phyloP scores from a whole-genome alignment of 2,113 vertebrate genomes.

The Psittacus erithacus region DNA sequence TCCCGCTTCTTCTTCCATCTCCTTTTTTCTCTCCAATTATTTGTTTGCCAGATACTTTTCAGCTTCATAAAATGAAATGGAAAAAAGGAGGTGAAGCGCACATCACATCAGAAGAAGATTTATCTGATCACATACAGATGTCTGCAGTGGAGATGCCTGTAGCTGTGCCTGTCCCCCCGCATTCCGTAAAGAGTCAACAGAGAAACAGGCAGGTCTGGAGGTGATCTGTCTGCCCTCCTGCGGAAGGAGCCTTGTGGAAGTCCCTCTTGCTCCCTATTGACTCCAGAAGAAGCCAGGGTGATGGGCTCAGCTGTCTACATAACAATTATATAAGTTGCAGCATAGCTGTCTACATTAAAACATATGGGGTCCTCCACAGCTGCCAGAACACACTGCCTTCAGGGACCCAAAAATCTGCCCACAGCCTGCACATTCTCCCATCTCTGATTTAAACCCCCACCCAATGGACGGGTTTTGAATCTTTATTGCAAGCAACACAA shows the following conservation, averaged over 20 bases:
- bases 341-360: background rate
- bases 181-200: background rate
- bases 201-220: background rate
- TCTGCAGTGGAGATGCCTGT: background rate
- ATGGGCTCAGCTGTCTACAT: background rate
- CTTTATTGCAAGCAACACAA: background rate
- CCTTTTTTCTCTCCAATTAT: background rate
- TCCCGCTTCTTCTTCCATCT: background rate
- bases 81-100: background rate
- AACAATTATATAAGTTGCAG: background rate
- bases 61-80: background rate
- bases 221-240: background rate
- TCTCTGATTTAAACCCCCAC: background rate
- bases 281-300: background rate
- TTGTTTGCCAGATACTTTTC: background rate
- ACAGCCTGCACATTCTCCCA: accelerated
- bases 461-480: accelerated
- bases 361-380: background rate
- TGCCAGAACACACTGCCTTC: background rate
- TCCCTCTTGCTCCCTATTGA: background rate
- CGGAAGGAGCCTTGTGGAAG: background rate
- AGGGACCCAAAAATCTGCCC: background rate
- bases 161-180: background rate
- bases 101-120: background rate
- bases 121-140: background rate